Evolutionary conservation across 2,888 invertebrate species (phyloP).

Genomic region (Lomographa bimaculata): DNA sequence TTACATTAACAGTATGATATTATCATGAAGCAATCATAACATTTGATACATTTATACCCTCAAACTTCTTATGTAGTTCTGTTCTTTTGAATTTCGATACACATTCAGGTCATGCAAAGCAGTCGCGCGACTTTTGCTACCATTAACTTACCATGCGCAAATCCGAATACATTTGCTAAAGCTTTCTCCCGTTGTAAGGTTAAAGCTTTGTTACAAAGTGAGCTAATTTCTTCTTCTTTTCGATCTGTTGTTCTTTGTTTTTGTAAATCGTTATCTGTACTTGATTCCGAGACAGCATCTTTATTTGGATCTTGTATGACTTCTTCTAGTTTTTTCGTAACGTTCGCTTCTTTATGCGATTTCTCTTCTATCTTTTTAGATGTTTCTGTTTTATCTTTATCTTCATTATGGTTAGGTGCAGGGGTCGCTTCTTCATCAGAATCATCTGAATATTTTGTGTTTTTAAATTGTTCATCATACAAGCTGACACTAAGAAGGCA

Average conservation of each 20-base stretch:
- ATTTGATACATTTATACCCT: too few relatives aligned
- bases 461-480: slow-evolving; percentile 57
- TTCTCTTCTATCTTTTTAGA: slow-evolving; percentile 14
- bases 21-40: too few relatives aligned
- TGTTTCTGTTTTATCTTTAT: slow-evolving; percentile 1
- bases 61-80: too few relatives aligned
- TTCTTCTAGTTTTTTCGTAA: too few relatives aligned
- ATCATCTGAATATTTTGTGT: slow-evolving; percentile 45
- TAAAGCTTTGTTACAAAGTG: background rate
- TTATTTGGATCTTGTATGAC: background rate
- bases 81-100: too few relatives aligned
- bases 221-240: slow-evolving; percentile 22
- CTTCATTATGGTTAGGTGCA: slow-evolving; percentile 23
- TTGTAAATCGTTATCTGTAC: background rate
- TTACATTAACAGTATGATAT: too few relatives aligned
- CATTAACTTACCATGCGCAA: slow-evolving; percentile 64
- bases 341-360: slow-evolving; percentile 2
- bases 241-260: background rate
- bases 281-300: slow-evolving; percentile 1
- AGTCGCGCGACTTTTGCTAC: slow-evolving; percentile 18
- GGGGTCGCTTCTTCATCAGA: slow-evolving; percentile 40
- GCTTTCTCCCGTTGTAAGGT: slow-evolving; percentile 46
- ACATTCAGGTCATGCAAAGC: too few relatives aligned
- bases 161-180: slow-evolving; percentile 67
- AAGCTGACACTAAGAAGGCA: slow-evolving; percentile 66